Conservation (phyloP, 53 echinoderm and acorn worm genomes). For the Echinometra lucunter region DNA sequence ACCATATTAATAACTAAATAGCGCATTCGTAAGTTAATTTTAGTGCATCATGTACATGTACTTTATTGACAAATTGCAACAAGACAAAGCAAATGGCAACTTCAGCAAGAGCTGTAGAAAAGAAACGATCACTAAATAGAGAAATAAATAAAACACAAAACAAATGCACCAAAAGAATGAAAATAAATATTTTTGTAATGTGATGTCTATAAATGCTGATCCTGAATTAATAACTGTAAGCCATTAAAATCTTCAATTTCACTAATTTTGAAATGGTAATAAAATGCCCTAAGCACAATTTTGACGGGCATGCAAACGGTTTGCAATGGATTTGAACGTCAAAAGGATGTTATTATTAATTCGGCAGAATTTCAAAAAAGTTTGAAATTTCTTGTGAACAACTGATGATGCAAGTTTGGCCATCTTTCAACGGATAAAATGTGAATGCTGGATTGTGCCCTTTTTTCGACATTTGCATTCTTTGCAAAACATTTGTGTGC, state of each 20-base stretch:
- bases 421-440: too few relatives aligned
- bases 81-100: conserved; percentile 8
- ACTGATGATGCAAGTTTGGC: too few relatives aligned
- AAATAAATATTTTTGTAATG: not conserved
- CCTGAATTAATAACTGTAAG: not conserved
- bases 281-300: too few relatives aligned
- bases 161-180: not conserved
- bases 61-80: conserved; percentile 35
- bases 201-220: not conserved
- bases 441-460: too few relatives aligned
- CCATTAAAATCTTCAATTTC: not conserved
- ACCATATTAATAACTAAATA: too few relatives aligned
- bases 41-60: conserved; percentile 48
- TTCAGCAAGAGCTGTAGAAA: not conserved
- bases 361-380: too few relatives aligned
- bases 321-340: too few relatives aligned
- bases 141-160: conserved; percentile 17
- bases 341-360: too few relatives aligned
- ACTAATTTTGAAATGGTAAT: not conserved
- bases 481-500: too few relatives aligned
- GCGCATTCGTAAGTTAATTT: not conserved
- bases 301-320: too few relatives aligned
- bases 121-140: conserved; percentile 11
- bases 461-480: too few relatives aligned
- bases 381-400: too few relatives aligned